A percentile compares a stretch with the other conserved stretches of the same genome.
Conservation (phyloP, 2,113 vertebrate genomes). For the Psettodes erumei region DNA sequence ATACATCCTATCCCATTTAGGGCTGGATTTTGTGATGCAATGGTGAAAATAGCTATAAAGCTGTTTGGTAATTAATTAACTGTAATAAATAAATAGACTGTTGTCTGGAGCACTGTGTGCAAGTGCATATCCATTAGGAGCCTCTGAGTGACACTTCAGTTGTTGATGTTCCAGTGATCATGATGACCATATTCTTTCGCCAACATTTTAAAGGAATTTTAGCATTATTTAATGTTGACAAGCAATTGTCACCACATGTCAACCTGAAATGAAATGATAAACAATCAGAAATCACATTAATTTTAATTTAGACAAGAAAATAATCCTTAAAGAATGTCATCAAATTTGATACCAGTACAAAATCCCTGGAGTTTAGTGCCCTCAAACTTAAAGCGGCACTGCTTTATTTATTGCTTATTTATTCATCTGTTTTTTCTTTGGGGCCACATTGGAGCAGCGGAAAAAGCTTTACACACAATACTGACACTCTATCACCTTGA, state of each 20-base stretch:
- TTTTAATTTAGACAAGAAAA: no score
- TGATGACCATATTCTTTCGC: neutral
- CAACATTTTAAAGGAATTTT: neutral
- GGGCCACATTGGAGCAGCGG: no score
- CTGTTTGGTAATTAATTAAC: constrained; percentile 26
- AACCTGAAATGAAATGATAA: neutral
- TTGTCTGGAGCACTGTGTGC: neutral
- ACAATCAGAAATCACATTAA: no score
- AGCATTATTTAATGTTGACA: neutral
- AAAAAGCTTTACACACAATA: no score
- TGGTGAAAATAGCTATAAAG: constrained; percentile 6
- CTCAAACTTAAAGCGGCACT: no score
- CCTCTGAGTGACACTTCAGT: neutral
- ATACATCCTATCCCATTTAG: constrained; percentile 46
- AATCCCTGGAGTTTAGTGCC: no score
- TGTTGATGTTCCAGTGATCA: neutral
- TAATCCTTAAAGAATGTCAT: no score
- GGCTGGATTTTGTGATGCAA: constrained; percentile 18
- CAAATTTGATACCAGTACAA: no score
- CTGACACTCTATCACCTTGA: no score
- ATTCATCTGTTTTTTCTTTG: no score
- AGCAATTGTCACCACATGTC: neutral
- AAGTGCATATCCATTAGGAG: neutral
- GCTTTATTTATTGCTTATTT: no score
- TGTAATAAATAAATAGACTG: constrained; percentile 2